These are phyloP conservation scores for Rhinoptilus africanus DNA, from an alignment of 2,113 vertebrate genomes.

Conservation along the genomic window DNA sequence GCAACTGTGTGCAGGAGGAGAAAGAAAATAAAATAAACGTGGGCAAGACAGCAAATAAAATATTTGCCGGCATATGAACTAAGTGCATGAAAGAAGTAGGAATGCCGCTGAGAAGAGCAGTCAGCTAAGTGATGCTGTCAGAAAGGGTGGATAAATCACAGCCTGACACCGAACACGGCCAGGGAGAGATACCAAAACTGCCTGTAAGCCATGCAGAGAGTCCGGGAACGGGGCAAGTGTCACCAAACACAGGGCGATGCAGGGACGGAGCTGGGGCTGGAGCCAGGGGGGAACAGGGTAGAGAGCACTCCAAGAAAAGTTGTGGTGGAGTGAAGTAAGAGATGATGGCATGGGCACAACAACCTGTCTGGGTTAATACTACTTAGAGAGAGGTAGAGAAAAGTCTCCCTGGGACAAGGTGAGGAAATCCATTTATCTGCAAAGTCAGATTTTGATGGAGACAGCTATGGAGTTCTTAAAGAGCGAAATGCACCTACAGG, in stretches of 20 bases:
- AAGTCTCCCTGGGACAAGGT: background rate
- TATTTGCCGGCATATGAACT: background rate
- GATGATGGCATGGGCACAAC: too few relatives aligned
- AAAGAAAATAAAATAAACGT: background rate
- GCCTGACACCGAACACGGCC: accelerated
- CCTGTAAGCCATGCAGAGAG: too few relatives aligned
- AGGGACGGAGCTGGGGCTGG: background rate
- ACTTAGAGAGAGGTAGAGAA: background rate
- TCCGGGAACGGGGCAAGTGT: background rate
- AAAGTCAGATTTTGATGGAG: background rate
- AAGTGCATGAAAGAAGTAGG: background rate
- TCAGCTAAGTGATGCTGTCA: background rate
- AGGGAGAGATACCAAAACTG: background rate
- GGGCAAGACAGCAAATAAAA: background rate
- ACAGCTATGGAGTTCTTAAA: background rate
- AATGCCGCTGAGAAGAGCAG: background rate
- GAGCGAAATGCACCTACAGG: background rate
- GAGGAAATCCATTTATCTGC: background rate
- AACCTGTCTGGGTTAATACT: background rate
- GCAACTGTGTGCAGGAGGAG: background rate
- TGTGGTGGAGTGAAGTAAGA: background rate
- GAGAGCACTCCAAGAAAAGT: too few relatives aligned
- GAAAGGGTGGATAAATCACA: background rate
- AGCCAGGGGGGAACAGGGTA: background rate
- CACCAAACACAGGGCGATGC: accelerated